These are phyloP conservation scores for Danaus chrysippus DNA, from an alignment of 2,888 invertebrate species.

Conservation along the genomic window DNA sequence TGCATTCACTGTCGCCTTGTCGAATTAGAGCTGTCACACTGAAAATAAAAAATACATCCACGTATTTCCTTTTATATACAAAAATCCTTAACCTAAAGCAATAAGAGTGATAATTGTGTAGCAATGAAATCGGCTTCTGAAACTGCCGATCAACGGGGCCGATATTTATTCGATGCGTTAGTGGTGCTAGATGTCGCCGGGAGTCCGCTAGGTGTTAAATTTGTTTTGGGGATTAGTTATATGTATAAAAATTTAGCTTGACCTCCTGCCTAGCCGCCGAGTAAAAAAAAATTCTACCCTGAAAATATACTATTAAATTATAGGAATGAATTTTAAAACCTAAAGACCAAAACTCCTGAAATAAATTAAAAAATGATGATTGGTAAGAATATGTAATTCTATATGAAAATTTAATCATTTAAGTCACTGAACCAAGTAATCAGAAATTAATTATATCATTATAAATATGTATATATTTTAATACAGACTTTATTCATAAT, in stretches of 20 bases:
- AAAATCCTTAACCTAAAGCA: constrained; percentile 26
- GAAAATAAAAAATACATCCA: constrained; percentile 52
- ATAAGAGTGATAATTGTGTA: constrained; percentile 34
- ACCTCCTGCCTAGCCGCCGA: constrained; percentile 40
- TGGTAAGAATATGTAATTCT: too few relatives aligned
- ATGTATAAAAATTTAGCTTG: constrained; percentile 42
- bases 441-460: too few relatives aligned
- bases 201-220: constrained; percentile 57
- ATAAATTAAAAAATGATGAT: too few relatives aligned
- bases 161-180: constrained; percentile 65
- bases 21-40: constrained; percentile 63
- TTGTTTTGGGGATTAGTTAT: constrained; percentile 47
- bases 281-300: background rate
- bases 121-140: constrained; percentile 12
- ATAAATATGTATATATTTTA: too few relatives aligned
- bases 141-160: constrained; percentile 43
- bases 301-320: too few relatives aligned
- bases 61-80: constrained; percentile 25
- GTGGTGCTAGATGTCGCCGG: constrained; percentile 55
- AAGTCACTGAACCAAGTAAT: too few relatives aligned
- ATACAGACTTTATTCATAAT: too few relatives aligned
- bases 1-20: constrained; percentile 70
- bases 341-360: too few relatives aligned
- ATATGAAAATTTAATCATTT: too few relatives aligned
- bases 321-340: too few relatives aligned